Percentiles rank a stretch among this genome's conserved stretches.
Conservation (phyloP, 1,140 invertebrate species). For the Contarinia nasturtii region DNA sequence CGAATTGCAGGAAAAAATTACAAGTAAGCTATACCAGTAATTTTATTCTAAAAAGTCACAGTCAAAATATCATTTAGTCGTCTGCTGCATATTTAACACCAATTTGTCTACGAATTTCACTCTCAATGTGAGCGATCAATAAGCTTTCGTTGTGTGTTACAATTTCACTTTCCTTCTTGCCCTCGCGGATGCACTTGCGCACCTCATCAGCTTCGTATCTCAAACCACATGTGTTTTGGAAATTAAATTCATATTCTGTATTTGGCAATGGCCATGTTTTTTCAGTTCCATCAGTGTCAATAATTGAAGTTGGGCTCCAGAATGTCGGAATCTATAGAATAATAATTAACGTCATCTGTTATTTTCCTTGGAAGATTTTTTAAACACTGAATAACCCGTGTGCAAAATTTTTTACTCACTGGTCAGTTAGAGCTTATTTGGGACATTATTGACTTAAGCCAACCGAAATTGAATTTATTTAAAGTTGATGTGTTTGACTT, state of each 20-base stretch:
- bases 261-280: constrained; percentile 29
- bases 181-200: constrained; percentile 35
- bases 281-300: constrained; percentile 18
- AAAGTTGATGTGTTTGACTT: no score
- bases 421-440: no score
- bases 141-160: constrained; percentile 33
- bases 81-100: constrained; percentile 35
- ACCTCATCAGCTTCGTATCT: constrained; percentile 48
- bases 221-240: constrained; percentile 41
- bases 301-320: constrained; percentile 19
- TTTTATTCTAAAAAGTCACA: no score
- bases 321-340: constrained; percentile 4
- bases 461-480: background rate
- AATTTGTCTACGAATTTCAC: constrained; percentile 35
- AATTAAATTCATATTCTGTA: constrained; percentile 27
- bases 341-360: no score
- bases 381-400: no score
- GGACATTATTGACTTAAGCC: no score
- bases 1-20: no score
- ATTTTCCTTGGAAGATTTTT: no score
- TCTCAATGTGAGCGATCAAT: constrained; percentile 35
- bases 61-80: background rate
- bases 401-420: no score
- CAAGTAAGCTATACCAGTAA: no score
- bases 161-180: constrained; percentile 33